Conservation (phyloP, 2,888 invertebrate species). For the Xanthorhoe designata region DNA sequence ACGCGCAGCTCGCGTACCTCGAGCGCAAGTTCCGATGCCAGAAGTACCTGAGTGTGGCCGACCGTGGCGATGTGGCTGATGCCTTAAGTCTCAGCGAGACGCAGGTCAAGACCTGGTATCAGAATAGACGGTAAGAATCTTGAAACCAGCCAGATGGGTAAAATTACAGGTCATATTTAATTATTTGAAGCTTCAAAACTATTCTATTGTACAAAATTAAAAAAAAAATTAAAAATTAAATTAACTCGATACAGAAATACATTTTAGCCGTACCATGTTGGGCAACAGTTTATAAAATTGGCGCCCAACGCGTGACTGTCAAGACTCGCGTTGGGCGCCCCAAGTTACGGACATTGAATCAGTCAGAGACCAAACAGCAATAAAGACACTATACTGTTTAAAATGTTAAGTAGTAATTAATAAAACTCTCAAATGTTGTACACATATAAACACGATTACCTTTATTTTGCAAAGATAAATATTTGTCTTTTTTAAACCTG, state of each 20-base stretch:
- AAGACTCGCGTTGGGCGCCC: neutral
- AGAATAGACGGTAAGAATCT: constrained; percentile 90
- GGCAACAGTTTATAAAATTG: constrained; percentile 22
- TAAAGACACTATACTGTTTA: no score
- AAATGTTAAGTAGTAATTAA: no score
- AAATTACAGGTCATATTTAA: neutral
- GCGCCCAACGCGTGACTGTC: constrained; percentile 8
- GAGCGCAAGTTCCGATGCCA: constrained; percentile 97
- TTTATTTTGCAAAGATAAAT: no score
- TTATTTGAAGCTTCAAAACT: neutral
- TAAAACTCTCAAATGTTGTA: no score
- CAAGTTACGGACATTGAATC: neutral
- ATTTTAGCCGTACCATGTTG: constrained; percentile 14
- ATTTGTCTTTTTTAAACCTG: no score
- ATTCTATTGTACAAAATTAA: neutral
- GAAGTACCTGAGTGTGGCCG: constrained; percentile 97
- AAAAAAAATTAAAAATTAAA: neutral
- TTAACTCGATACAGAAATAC: neutral
- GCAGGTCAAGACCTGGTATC: constrained; percentile 98
- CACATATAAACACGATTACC: no score
- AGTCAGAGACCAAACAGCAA: no score
- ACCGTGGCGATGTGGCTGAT: constrained; percentile 96
- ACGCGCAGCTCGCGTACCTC: constrained; percentile 95
- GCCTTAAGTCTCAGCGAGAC: constrained; percentile 95
- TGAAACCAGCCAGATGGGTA: neutral